Conservation (phyloP, 1,140 invertebrate species). For the Triops cancriformis region DNA sequence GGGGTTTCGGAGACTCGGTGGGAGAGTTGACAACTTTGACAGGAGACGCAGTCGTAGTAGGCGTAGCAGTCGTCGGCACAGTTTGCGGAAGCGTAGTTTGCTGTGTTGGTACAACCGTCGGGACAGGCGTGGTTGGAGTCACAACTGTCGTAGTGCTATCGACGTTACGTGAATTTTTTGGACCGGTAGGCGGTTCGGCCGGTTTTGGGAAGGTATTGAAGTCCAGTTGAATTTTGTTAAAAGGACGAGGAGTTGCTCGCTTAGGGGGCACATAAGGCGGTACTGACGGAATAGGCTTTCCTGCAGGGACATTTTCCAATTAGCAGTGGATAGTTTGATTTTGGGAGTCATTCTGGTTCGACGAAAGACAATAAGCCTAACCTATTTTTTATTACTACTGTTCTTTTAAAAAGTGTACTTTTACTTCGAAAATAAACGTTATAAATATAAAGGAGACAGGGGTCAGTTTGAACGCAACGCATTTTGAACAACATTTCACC, state of each 20-base stretch:
- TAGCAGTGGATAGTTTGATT: background rate
- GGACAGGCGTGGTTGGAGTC: background rate
- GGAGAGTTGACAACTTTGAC: background rate
- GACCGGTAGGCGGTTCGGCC: background rate
- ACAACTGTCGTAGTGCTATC: background rate
- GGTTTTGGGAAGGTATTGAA: background rate
- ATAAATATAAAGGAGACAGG: no score
- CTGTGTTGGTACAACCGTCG: background rate
- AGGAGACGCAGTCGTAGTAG: conserved; percentile 21
- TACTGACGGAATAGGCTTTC: background rate
- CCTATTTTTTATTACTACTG: no score
- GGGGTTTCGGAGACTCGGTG: background rate
- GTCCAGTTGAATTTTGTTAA: background rate
- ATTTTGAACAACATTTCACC: no score
- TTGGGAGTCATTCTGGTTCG: no score
- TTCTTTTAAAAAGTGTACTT: no score
- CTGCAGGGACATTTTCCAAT: background rate
- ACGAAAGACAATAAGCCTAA: no score
- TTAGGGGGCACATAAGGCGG: background rate
- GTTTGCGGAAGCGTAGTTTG: background rate
- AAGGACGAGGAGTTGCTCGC: background rate
- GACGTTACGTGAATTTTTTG: background rate
- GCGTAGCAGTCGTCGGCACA: background rate
- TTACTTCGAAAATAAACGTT: no score
- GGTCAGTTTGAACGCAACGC: no score